A percentile compares a stretch with the other conserved stretches of the same genome.
These are phyloP conservation scores for Sterna hirundo DNA, from an alignment of 2,113 vertebrate genomes.

Conservation along the genomic window DNA sequence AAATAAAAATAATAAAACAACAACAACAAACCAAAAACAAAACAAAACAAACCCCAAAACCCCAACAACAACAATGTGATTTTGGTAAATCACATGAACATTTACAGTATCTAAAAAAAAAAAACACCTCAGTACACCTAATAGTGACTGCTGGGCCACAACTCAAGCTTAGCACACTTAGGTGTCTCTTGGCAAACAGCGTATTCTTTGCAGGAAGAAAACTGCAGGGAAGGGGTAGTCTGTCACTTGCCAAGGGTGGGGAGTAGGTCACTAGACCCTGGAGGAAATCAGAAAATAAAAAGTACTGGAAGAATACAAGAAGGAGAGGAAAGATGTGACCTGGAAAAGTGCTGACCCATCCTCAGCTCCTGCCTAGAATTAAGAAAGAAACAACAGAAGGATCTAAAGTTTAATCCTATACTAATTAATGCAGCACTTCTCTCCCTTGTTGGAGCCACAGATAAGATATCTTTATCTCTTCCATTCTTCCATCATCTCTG, in stretches of 20 bases:
- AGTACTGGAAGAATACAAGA: background rate
- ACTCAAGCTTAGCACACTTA: background rate
- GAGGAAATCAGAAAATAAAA: background rate
- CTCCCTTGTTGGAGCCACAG: background rate
- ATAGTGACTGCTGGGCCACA: background rate
- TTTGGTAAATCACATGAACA: background rate
- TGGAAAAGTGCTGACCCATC: background rate
- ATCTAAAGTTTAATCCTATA: background rate
- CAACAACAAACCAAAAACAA: background rate
- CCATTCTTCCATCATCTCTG: background rate
- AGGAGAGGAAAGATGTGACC: background rate
- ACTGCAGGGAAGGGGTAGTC: background rate
- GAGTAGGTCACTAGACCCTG: background rate
- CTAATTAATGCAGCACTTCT: background rate
- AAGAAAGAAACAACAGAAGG: background rate
- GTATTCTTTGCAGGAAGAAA: background rate
- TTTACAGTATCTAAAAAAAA: background rate
- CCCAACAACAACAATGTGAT: background rate
- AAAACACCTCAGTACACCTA: background rate
- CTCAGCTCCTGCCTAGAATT: background rate
- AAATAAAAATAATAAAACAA: background rate
- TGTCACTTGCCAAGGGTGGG: background rate
- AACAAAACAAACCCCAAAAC: background rate
- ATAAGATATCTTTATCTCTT: background rate
- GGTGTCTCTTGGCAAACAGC: background rate